Conservation (phyloP, 1,140 invertebrate species). For the Pectinophora gossypiella region DNA sequence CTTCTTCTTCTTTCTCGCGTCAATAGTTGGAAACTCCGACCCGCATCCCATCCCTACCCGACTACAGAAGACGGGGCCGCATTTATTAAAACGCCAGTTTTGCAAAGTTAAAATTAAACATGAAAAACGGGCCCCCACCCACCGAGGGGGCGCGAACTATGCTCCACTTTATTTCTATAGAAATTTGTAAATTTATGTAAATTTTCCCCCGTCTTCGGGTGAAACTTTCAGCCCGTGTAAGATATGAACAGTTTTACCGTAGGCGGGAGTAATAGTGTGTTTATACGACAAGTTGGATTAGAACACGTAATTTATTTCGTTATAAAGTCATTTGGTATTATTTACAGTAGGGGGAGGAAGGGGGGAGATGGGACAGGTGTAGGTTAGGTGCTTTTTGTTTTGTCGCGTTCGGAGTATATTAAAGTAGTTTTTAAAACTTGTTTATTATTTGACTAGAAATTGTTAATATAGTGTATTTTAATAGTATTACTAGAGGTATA, state of each 20-base stretch:
- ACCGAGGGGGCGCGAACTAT: conserved; percentile 38
- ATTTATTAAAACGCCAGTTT: conserved; percentile 69
- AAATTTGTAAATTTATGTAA: conserved; percentile 74
- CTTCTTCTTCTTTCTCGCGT: no score
- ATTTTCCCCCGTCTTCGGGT: conserved; percentile 63
- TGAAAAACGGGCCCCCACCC: conserved; percentile 55
- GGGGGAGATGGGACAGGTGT: no score
- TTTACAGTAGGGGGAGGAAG: neutral
- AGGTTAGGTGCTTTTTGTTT: no score
- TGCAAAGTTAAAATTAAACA: conserved; percentile 74
- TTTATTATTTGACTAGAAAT: no score
- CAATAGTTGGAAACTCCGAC: no score
- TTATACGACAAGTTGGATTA: conserved; percentile 5
- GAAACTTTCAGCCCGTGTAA: conserved; percentile 1
- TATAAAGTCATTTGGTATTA: neutral
- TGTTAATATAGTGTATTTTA: no score
- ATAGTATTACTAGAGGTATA: no score
- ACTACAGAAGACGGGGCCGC: conserved; percentile 39
- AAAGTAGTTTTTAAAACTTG: no score
- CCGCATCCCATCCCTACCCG: neutral
- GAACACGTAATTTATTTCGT: neutral
- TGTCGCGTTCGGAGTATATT: no score
- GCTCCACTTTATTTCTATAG: conserved; percentile 59
- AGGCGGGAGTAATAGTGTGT: neutral
- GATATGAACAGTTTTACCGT: conserved; percentile 2